Evolutionary conservation across 2,797 vertebrate genomes (phyloP), one percentile per base, ranked within the genome.

Genomic region (Macropus fuliginosus): DNA sequence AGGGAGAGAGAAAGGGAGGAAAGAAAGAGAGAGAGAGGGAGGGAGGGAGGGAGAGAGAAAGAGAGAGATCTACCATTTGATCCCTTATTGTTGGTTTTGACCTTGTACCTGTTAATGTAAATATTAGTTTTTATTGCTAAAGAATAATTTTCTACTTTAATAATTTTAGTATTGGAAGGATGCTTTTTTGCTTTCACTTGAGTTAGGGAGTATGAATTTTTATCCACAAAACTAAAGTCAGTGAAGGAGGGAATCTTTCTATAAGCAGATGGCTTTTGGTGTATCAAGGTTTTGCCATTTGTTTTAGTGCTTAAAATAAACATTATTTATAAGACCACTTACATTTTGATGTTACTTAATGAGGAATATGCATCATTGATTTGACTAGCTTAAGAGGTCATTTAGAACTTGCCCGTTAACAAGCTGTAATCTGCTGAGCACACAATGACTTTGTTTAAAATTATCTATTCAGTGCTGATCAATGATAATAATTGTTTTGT

Each of bases 361-460:
- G 99, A 99, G 99, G 98, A 99, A 99, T 99, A 99, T 99, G 99
- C 99, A 99, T 99, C 99, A 99, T 99, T 99, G 99, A 99, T 99
- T 99, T 99, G 99, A 99, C 99, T 99, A 99, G 99, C 99, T 99
- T 99, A 99, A 99, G 99, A 99, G 99, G 99, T 99, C 99, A 99
- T 99, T 99, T 99, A 99, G 99, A 99, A 99, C 99, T 99, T 98
- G 98, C 99, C 98, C 50, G 98, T 98, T 99, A 99, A 99, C 98
- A 99, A 99, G 98, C 98, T 98, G 98, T 99, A 99, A 99, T 99
- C 99, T 99, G 99, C 99, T 99, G 99, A 99, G 99, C 99, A 98
- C 98, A 99, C 99, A 99, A 99, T 99, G 99, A 99, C 99, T 99
- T 99, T 99, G 99, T 99, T 99, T 99, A 99, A 99, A 99, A 99